Base-by-base conservation (phyloP, 2,888 invertebrate species). In the Spisula solida region DNA sequence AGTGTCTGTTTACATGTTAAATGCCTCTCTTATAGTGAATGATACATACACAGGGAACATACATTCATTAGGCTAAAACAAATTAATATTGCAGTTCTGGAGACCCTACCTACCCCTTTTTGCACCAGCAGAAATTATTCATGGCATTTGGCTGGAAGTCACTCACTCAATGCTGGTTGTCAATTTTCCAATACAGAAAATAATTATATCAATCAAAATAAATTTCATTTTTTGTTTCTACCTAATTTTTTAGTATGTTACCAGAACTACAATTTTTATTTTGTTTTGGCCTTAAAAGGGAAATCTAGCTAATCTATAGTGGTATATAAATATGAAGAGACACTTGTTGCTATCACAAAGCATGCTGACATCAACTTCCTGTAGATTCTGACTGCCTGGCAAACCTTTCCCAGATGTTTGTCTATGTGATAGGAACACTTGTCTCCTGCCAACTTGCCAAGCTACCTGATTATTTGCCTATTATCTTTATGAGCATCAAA, bases 341-440 rank as follows among this genome's bases (percentile, higher is more conserved):
- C 75, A 75, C 31, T 34, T 34, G 34, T 75, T 75, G 31, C 75
- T 75, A 75, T 75, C 34, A 75, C 16, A 1, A 6, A 75, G 16
- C 75, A 75, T 75, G 34, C 75, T 75, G 34, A 75, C 75, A 75
- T 75, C 75, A 75, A 31, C 31, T 34, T 31, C 41, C 25, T 12
- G 18, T 75, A 18, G 1, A 0, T 31, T 75, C 34, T 34, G 75
- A 25, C 60, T 25, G 18, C 55, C 4, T n/a, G n/a, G 60, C 6
- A 20, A 66, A 66, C n/a, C 60, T 66, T 66, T 66, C 60, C 60
- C 60, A 25, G n/a, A n/a, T 66, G 60, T 25, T n/a, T 25, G 25
- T 8, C 8, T 41, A 41, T 8, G 2, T 41, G 41, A 41, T 41
- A 41, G 41, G 8, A 41, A 41, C 41, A 41, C 41, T 41, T 41